Percentiles rank a stretch among this genome's conserved stretches.
These are phyloP conservation scores for Caenorhabditis auriculariae DNA, from an alignment of 2,888 invertebrate species.

Conservation along the genomic window DNA sequence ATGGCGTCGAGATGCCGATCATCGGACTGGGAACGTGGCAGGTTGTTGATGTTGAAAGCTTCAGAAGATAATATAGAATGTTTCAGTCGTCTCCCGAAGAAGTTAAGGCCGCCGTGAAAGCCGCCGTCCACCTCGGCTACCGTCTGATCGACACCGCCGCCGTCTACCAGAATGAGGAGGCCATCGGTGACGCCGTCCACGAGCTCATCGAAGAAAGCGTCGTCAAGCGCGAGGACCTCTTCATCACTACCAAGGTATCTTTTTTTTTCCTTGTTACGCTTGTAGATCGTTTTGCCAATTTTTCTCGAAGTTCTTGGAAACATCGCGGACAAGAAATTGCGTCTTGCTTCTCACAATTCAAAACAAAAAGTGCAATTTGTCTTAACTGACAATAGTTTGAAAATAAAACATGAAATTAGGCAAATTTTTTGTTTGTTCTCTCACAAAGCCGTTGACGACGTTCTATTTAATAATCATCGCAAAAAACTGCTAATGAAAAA, in stretches of 20 bases:
- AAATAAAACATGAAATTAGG: too few relatives aligned
- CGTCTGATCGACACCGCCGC: slow-evolving; percentile 81
- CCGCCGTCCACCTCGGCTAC: slow-evolving; percentile 78
- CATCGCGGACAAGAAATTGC: not conserved
- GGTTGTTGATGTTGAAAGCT: slow-evolving; percentile 55
- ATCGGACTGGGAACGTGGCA: slow-evolving; percentile 55
- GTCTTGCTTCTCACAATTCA: not conserved
- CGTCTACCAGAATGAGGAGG: slow-evolving; percentile 77
- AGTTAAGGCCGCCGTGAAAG: slow-evolving; percentile 73
- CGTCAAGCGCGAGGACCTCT: slow-evolving; percentile 77
- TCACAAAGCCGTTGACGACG: too few relatives aligned
- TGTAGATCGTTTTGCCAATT: not conserved
- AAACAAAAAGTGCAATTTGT: not conserved
- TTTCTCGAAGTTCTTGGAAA: not conserved
- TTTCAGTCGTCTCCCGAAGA: slow-evolving; percentile 67
- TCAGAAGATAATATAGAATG: not conserved
- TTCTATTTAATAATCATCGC: too few relatives aligned
- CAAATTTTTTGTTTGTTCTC: too few relatives aligned
- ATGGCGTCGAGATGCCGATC: slow-evolving; percentile 49
- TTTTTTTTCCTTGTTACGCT: not conserved
- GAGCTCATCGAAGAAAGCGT: slow-evolving; percentile 75
- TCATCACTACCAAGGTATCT: slow-evolving; percentile 79
- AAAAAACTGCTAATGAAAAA: too few relatives aligned
- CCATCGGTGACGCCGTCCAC: slow-evolving; percentile 75
- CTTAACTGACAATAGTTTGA: too few relatives aligned